Evolutionary conservation across 2,113 vertebrate genomes (phyloP).

Genomic region (Brachyhypopomus gauderio): DNA sequence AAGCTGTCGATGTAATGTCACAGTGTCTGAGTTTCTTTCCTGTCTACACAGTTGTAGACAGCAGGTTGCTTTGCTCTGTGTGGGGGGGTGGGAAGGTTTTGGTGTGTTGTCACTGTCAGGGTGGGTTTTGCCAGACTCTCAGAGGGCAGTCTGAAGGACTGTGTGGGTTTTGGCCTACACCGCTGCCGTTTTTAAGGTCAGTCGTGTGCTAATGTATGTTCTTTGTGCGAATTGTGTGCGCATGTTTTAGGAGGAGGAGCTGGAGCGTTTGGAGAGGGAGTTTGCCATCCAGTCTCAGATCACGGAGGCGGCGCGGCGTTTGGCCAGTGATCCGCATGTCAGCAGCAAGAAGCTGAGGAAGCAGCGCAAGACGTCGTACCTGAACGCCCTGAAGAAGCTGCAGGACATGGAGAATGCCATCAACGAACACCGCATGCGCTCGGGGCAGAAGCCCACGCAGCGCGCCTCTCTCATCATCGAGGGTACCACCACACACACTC

Average conservation of each 20-base stretch:
- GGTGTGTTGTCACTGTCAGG: constrained; percentile 28
- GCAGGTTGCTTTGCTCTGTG: neutral
- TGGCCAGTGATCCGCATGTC: constrained; percentile 92
- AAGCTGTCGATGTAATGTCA: constrained; percentile 25
- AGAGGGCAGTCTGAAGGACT: constrained; percentile 25
- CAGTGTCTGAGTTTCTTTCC: constrained; percentile 10
- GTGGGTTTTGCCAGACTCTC: constrained; percentile 28
- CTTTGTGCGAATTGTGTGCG: constrained; percentile 18
- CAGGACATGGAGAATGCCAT: constrained; percentile 98
- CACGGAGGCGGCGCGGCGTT: constrained; percentile 92
- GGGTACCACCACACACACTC: constrained; percentile 69
- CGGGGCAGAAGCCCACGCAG: constrained; percentile 96
- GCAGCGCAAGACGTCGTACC: constrained; percentile 96
- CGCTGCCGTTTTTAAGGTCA: constrained; percentile 19
- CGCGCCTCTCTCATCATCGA: constrained; percentile 96
- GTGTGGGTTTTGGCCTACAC: neutral
- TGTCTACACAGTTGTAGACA: neutral
- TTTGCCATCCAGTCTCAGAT: constrained; percentile 99
- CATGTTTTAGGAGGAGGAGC: constrained; percentile 86
- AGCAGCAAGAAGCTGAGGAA: constrained; percentile 98
- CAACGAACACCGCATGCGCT: constrained; percentile 92
- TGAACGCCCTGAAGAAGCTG: constrained; percentile 95
- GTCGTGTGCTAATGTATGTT: constrained; percentile 47
- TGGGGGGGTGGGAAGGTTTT: constrained; percentile 24
- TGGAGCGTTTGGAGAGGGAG: constrained; percentile 94